Base-by-base conservation (phyloP, 2,113 vertebrate genomes). In the Anguilla japonica region DNA sequence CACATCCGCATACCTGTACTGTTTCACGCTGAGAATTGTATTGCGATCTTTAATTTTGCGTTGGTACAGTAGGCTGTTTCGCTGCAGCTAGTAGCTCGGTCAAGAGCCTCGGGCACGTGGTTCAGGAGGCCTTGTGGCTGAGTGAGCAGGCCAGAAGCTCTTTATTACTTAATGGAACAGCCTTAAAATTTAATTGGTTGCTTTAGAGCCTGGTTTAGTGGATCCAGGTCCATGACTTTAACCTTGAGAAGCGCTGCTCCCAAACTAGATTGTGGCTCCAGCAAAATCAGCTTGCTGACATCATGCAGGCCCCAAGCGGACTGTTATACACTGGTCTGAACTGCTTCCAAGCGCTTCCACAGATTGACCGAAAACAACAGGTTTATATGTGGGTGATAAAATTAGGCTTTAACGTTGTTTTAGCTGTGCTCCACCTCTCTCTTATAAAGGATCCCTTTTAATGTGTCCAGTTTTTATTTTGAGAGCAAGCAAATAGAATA, bases 151-250 rank as follows among this genome's bases (percentile, higher is more conserved):
- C 81, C 78, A 88, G 46, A 56, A 50, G 83, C 79, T 84, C 83
- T 81, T 85, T 84, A 84, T 84, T 85, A 84, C 79, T 84, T 88
- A 84, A 88, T 88, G 83, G 75, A 50, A 50, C 43, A 71, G 26
- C 83, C 83, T 88, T 84, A 88, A 60, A 84, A 80, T 87, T 90
- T 88, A 91, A 91, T 90, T 90, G 90, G 87, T 87, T 84, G 87
- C 82, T 81, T 88, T 83, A 22, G 43, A 81, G 85, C 63, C 87
- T 87, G 88, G 82, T 87, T 83, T 83, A 78, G 83, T 91, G 88
- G 88, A 89, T 87, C 89, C 85, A 89, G 89, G 88, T 79, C 88
- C 89, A 84, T 67, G 87, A 89, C 88, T 89, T 92, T 93, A 90
- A 93, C 91, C 90, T 93, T 93, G 89, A 91, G 87, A 87, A 83